Evolutionary conservation across 2,888 invertebrate species (phyloP), one percentile per base, ranked within the genome.

Genomic region (Sphaerophoria rueppellii): DNA sequence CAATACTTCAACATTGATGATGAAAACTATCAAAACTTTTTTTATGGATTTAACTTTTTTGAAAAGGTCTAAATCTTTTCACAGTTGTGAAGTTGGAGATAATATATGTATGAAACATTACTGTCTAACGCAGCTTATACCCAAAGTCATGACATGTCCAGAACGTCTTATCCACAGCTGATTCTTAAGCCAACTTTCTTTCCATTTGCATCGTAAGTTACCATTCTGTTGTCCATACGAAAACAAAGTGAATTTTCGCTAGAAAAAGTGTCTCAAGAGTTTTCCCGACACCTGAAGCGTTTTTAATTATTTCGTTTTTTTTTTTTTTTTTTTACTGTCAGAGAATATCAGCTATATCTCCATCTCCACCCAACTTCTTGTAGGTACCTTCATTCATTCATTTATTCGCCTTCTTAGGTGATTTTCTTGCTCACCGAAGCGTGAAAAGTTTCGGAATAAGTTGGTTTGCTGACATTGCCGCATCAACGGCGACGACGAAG

Each of bases 401-500:
- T 24, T 24, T 24, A 76, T 69, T 69, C 60, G 55, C 69, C 73
- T 55, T 43, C 43, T 43, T 67, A 61, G 72, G 54, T 14, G 69
- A 76, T 76, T 85, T 80, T 69, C 48, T 37, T 76, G 85, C 69
- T 80, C 76, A 58, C 63, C 80, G 52, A 69, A 69, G 85, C 85
- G 63, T 85, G 76, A 76, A 85, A 85, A 70, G 71, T 83, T 60
- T 72, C 78, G 61, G 61, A 83, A 83, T 79, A 79, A 71, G 48
- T 76, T 24, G 24, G 24, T 85, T 58, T 57, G 63, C 61, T 85
- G 76, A 52, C 72, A 61, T 55, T 71, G 43, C 43, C 70, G 71
- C 75, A 72, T 73, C 69, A 52, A 52, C 80, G 24, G 24, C 24
- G 24, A 24, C 24, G 24, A 24, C 24, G 24, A 24, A 24, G 24